A percentile compares a stretch with the other conserved stretches of the same genome.
Evolutionary conservation across 2,113 vertebrate species (phyloP).

Genomic region (Hippolais icterina): DNA sequence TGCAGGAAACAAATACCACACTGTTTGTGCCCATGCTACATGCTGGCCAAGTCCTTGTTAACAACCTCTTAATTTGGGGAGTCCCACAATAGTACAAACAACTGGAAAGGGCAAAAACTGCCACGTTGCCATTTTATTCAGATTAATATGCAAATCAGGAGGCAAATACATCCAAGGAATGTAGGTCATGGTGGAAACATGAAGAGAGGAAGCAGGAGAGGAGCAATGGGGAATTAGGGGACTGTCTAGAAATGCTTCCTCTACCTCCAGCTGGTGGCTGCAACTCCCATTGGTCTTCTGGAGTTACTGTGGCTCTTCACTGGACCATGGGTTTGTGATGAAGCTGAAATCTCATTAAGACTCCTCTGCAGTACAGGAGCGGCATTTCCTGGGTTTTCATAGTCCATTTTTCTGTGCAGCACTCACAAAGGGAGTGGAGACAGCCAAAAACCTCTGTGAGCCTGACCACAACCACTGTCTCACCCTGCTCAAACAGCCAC

Average conservation of each 20-base stretch:
- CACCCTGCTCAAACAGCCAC: neutral
- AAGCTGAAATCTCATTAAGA: neutral
- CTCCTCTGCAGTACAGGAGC: neutral
- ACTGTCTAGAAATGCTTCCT: neutral
- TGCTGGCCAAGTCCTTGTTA: neutral
- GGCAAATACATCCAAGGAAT: neutral
- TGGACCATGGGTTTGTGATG: neutral
- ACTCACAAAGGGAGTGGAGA: neutral
- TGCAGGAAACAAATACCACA: neutral
- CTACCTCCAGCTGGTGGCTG: neutral
- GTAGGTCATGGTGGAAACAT: neutral
- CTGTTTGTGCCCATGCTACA: neutral
- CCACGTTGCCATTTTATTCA: neutral
- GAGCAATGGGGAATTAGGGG: neutral
- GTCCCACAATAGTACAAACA: neutral
- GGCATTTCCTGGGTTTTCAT: fast-evolving
- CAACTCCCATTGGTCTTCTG: neutral
- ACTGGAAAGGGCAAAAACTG: neutral
- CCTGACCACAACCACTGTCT: neutral
- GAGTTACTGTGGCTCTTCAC: neutral
- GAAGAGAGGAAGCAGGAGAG: neutral
- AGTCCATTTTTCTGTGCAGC: fast-evolving
- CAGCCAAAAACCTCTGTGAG: neutral
- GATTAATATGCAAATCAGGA: constrained; percentile 13
- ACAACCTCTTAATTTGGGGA: neutral